Base-by-base conservation (phyloP, 2,888 invertebrate genomes). In the Cloeon dipterum region DNA sequence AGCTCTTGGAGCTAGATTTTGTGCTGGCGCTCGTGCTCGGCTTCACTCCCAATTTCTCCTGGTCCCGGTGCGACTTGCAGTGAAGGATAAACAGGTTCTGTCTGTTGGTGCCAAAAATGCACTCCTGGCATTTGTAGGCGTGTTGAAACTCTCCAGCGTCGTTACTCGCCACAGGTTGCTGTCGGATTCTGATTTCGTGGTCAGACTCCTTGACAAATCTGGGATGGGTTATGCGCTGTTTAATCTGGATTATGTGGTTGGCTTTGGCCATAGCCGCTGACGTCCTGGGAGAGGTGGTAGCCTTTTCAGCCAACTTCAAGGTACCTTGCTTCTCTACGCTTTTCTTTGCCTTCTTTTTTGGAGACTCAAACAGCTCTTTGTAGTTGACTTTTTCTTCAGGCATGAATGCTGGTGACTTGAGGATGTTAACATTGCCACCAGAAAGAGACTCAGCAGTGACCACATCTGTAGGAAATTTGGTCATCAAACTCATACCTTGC, bases 391-490 rank as follows among this genome's bases (percentile, higher is more conserved):
- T 65, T 40, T 63, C 59, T 41, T 61, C 59, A 1, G 65, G 64
- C 21, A 48, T 49, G 45, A 63, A 67, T 44, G 60, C 68, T 25
- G 71, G 65, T 45, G 65, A 62, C 5, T 63, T 62, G 29, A 79
- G 54, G 43, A 81, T 78, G 44, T 73, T 65, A 17, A 67, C 65
- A 53, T 79, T 69, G 7, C 81, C 81, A 19, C 68, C 67, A 3
- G 75, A 70, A 39, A 70, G 61, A 34, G 64, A 65, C 51, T 85
- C 83, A 1, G 85, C 85, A 39, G 63, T 65, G 37, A 66, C 62
- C 3, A 85, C 67, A 55, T 83, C 83, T 34, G 66, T 65, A 0
- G 77, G 77, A 56, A 85, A 83, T 53, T 81, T 81, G 43, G 74
- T 70, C 74, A 81, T 75, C 44, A 64, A 68, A 34, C 50, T 53